Evolutionary conservation across 2,113 vertebrate genomes (phyloP), one percentile per base, ranked within the genome.

Genomic region (Rutilus rutilus): DNA sequence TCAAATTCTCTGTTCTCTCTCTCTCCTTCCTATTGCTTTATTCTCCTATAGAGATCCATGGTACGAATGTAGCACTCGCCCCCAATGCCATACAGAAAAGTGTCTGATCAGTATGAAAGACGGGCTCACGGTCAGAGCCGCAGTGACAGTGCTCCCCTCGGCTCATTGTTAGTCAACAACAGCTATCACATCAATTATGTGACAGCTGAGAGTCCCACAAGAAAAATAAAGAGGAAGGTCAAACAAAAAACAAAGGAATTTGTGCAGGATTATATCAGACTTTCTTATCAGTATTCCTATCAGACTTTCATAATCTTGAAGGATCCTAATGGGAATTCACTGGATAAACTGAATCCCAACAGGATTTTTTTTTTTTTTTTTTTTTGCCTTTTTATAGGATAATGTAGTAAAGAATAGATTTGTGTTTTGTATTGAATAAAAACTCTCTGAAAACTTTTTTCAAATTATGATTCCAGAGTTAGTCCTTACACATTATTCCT

Each of bases 51-150:
- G 57, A 23, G 47, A 21, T 84, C 47, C 75, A 62, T 33, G 23
- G 9, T 11, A 71, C 8, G 8, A 42, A 10, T n/a, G 27, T 57
- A 47, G 76, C 45, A 7, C 42, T 65, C 11, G 42, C 57, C 83
- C 69, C 17, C 15, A 25, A 64, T 15, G 69, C 5, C n/a, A 8
- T 12, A 57, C 67, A 23, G 42, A 30, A 77, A 52, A 73, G 73
- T 21, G 5, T 11, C 21, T 60, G 76, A 69, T 85, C 30, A 85
- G 75, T 23, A 69, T 52, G 23, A 85, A 10, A 77, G 86, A 36
- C 14, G n/a, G 30, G 25, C 78, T 86, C 21, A 42, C 67, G 4
- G 36, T 52, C 15, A 39, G 33, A 57, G 60, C 64, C 30, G 50
- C 57, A 27, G 23, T 57, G 21, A 25, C 45, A 17, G 12, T 4